Percentiles rank a stretch among this genome's conserved stretches.
Conservation (phyloP, 2,113 vertebrate genomes). For the Lanius ludovicianus region DNA sequence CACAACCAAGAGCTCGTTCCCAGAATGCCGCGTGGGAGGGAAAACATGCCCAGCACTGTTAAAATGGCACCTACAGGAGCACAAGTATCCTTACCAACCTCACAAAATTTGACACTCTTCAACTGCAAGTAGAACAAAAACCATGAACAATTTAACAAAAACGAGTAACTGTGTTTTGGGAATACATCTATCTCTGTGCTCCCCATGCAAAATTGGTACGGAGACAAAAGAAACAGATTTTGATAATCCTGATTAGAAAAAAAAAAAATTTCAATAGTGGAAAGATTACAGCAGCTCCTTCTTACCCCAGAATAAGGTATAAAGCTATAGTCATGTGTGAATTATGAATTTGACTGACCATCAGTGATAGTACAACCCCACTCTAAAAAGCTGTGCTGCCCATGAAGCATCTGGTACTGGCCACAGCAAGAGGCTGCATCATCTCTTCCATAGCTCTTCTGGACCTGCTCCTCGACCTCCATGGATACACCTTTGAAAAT, state of each 20-base stretch:
- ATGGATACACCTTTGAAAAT: not conserved
- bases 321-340: not conserved
- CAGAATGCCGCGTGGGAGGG: not conserved
- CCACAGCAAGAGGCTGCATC: not conserved
- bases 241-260: not conserved
- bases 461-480: not conserved
- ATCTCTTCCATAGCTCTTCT: not conserved
- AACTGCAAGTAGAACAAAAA: constrained; percentile 3
- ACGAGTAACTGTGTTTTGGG: not conserved
- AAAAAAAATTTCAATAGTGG: not conserved
- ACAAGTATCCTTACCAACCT: constrained; percentile 23
- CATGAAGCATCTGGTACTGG: not conserved
- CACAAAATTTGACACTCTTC: not conserved
- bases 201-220: not conserved
- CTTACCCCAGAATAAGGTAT: not conserved
- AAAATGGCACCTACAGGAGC: not conserved
- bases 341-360: not conserved
- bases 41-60: not conserved
- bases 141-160: not conserved
- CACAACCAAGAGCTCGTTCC: not conserved
- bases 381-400: not conserved
- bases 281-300: not conserved
- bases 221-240: not conserved
- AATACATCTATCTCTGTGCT: not conserved
- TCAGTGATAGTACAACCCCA: not conserved